Conservation (phyloP, 1,140 invertebrate genomes). For the Euschistus heros region DNA sequence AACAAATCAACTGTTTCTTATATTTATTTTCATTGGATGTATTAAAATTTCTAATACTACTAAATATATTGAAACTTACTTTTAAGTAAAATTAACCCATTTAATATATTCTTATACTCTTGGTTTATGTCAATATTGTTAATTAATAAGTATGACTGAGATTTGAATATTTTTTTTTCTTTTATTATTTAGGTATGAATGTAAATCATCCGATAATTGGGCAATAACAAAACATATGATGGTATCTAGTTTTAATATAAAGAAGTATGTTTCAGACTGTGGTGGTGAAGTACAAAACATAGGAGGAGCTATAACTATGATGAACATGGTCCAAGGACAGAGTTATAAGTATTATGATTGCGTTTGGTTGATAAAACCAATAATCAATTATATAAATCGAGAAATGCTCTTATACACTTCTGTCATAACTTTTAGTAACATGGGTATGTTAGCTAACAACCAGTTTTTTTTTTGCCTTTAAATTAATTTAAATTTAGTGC, state of each 20-base stretch:
- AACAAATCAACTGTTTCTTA: too few relatives aligned
- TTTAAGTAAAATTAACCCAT: too few relatives aligned
- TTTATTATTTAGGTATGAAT: not conserved
- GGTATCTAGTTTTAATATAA: not conserved
- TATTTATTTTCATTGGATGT: too few relatives aligned
- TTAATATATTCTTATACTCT: too few relatives aligned
- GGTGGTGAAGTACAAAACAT: conserved; percentile 61
- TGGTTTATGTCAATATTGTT: too few relatives aligned
- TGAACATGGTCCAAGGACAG: conserved; percentile 53
- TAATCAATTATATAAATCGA: conserved; percentile 50
- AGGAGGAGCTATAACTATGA: conserved; percentile 66
- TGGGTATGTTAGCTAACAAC: conserved; percentile 41
- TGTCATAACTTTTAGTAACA: conserved; percentile 50
- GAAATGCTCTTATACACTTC: conserved; percentile 60
- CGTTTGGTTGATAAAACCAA: conserved; percentile 59
- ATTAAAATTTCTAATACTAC: too few relatives aligned
- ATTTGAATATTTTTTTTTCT: too few relatives aligned
- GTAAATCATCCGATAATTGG: not conserved
- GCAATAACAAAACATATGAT: too few relatives aligned
- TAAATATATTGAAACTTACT: too few relatives aligned
- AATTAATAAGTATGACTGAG: too few relatives aligned
- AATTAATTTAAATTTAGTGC: not conserved
- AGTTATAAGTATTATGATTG: conserved; percentile 52
- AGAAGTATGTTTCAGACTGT: conserved; percentile 42
- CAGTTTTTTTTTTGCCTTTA: not conserved